Base-by-base conservation (phyloP, 2,888 invertebrate genomes). In the Latrodectus hesperus region DNA sequence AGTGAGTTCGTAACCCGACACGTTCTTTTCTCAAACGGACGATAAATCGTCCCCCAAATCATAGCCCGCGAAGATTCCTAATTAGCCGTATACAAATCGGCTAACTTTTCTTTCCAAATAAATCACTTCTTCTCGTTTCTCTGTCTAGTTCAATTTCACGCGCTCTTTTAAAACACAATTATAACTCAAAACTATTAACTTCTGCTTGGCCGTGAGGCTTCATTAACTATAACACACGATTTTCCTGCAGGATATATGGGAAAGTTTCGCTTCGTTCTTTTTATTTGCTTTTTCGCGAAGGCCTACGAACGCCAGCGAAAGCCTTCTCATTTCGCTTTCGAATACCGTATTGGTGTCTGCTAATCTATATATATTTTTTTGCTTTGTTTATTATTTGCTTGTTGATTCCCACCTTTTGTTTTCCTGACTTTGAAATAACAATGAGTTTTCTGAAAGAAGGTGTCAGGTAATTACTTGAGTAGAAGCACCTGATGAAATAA, bases 401-500 rank as follows among this genome's bases (percentile, higher is more conserved):
- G 86, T 67, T 80, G 65, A 80, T 80, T 72, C 75, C 60, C 60
- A 65, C 80, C 38, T 80, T 87, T 87, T 87, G 86, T 87, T 87
- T 87, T 87, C 77, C 86, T 87, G 86, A 87, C 86, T 87, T 87
- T 75, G 86, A 81, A 81, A 87, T 80, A 87, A 87, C 86, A 81
- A 87, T 87, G 77, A 67, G 65, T 87, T 87, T 81, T 72, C 76
- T 81, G 73, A 81, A 81, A 68, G 86, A 81, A 81, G 77, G 72
- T 87, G 86, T 81, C 86, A 87, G 86, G 86, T 87, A 87, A 87
- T 87, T 87, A 87, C 81, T 87, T 87, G 72, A 55, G 67, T 67
- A 38, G 51, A 9, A 14, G 51, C 38, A 65, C 49, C 49, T 68
- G 68, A 6, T 51, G 26, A 38, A 64, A 68, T 53, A 51, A 17